Conservation (phyloP, 2,888 invertebrate genomes). For the Carterocephalus palaemon region DNA sequence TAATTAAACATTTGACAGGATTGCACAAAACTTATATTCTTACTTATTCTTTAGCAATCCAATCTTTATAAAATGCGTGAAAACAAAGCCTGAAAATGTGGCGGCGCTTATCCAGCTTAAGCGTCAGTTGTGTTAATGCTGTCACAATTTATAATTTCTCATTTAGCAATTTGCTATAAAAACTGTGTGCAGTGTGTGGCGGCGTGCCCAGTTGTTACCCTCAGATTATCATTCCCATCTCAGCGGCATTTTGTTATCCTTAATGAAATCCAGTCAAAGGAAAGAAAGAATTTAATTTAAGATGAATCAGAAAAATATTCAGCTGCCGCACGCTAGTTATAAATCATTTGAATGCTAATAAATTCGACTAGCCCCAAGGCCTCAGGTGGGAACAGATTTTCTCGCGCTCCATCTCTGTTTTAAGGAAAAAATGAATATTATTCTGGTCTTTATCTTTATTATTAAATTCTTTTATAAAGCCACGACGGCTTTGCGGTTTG, state of each 20-base stretch:
- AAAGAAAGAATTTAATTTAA: conserved; percentile 78
- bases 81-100: too few relatives aligned
- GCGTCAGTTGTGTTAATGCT: too few relatives aligned
- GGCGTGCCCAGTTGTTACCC: conserved; percentile 14
- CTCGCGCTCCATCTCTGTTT: conserved; percentile 71
- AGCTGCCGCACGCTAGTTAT: conserved; percentile 76
- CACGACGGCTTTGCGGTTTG: conserved; percentile 64
- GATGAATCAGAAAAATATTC: conserved; percentile 78
- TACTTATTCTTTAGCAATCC: too few relatives aligned
- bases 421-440: conserved; percentile 70
- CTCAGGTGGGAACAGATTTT: conserved; percentile 72
- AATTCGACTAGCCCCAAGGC: conserved; percentile 70
- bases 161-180: too few relatives aligned
- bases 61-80: too few relatives aligned
- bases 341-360: conserved; percentile 80
- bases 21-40: too few relatives aligned
- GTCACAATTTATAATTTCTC: too few relatives aligned
- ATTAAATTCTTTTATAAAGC: conserved; percentile 74
- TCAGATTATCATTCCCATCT: conserved; percentile 72
- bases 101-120: too few relatives aligned
- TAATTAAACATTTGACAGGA: too few relatives aligned
- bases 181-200: conserved; percentile 1
- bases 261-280: conserved; percentile 77
- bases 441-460: conserved; percentile 71
- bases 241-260: conserved; percentile 68